Evolutionary conservation across 2,888 invertebrate genomes (phyloP).

Genomic region (Hyalella azteca): DNA sequence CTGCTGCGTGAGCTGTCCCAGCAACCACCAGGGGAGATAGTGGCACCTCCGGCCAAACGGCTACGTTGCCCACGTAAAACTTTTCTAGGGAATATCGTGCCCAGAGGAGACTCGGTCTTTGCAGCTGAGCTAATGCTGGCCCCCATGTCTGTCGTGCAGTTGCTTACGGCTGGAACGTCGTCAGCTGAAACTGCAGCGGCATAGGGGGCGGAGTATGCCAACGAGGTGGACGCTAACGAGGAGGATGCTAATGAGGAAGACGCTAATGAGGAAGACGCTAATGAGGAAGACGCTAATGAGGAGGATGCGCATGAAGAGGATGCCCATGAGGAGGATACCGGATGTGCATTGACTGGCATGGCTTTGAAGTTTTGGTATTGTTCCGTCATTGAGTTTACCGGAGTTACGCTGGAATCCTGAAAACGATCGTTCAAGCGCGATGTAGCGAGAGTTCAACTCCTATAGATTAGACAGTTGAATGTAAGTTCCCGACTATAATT

Average conservation of each 20-base stretch:
- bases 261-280: neutral
- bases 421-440: too few relatives aligned
- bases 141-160: neutral
- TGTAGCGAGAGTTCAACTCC: too few relatives aligned
- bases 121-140: neutral
- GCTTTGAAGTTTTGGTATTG: constrained; percentile 1
- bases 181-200: neutral
- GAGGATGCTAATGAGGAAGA: neutral
- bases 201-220: neutral
- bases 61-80: neutral
- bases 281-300: neutral
- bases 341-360: neutral
- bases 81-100: neutral
- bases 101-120: neutral
- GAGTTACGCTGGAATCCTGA: neutral
- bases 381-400: neutral
- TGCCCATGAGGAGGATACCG: too few relatives aligned
- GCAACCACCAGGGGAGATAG: neutral
- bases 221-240: neutral
- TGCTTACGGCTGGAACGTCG: neutral
- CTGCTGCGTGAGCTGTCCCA: neutral
- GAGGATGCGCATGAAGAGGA: too few relatives aligned
- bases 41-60: neutral
- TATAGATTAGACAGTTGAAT: too few relatives aligned
- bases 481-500: too few relatives aligned